Evolutionary conservation across 2,113 vertebrate species (phyloP).

Genomic region (Melanerpes formicivorus): DNA sequence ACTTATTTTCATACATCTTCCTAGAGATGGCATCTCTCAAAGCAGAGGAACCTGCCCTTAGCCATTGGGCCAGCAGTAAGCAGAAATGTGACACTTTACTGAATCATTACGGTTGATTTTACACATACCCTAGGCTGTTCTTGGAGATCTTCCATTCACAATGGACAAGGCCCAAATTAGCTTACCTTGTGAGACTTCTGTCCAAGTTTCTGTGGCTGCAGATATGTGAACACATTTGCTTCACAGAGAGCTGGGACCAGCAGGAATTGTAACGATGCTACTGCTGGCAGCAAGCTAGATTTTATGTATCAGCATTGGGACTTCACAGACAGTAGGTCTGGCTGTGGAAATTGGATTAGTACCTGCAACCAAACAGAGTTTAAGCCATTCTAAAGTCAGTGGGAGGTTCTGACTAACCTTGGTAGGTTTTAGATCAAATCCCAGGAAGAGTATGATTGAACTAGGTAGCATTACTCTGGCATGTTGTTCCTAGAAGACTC

Average conservation of each 20-base stretch:
- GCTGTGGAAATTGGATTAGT: background rate
- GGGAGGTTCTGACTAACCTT: conserved; percentile 29
- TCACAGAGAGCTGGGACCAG: background rate
- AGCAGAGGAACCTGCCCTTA: background rate
- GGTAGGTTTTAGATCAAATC: background rate
- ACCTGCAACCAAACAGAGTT: background rate
- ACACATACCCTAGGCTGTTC: background rate
- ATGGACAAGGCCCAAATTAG: background rate
- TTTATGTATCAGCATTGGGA: background rate
- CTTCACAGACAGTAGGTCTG: background rate
- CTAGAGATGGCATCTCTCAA: background rate
- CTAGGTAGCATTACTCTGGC: background rate
- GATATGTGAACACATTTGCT: background rate
- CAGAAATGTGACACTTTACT: background rate
- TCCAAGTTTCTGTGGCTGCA: conserved; percentile 19
- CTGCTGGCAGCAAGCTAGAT: background rate
- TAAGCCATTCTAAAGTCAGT: conserved; percentile 6
- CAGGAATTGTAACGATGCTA: background rate
- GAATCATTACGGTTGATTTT: background rate
- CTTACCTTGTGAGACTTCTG: background rate
- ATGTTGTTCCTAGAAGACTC: background rate
- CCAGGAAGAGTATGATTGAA: background rate
- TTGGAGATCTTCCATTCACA: background rate
- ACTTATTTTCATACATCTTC: background rate
- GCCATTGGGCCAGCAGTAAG: background rate